phyloP scores from a whole-genome alignment of 2,797 vertebrate species.

The Bradypodion ventrale region DNA sequence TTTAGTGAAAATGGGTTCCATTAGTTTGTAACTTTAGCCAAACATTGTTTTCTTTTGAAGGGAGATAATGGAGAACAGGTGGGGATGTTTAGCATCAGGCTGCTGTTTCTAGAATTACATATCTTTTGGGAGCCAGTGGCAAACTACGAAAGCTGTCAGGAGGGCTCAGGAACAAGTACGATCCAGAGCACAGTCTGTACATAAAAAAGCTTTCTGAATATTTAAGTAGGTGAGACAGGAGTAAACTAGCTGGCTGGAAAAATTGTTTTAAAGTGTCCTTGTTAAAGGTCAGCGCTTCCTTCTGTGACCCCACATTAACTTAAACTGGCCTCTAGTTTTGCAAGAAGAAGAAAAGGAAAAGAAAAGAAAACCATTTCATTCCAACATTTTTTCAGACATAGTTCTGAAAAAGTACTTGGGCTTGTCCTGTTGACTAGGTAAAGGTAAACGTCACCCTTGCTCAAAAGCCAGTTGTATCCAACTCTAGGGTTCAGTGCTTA shows the following conservation, averaged over 20 bases:
- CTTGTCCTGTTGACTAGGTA: slow-evolving; percentile 20
- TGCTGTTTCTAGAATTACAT: slow-evolving; percentile 79
- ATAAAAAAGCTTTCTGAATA: slow-evolving; percentile 71
- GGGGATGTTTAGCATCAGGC: slow-evolving; percentile 72
- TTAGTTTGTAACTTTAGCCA: slow-evolving; percentile 74
- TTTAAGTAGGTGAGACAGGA: slow-evolving; percentile 73
- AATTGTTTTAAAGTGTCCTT: slow-evolving; percentile 59
- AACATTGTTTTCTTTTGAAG: slow-evolving; percentile 77
- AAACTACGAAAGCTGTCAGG: slow-evolving; percentile 73
- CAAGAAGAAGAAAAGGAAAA: background rate
- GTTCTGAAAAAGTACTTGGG: background rate
- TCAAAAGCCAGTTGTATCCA: too few relatives aligned
- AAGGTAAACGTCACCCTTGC: slow-evolving; percentile 27
- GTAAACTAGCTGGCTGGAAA: slow-evolving; percentile 59
- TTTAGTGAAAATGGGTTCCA: slow-evolving; percentile 76
- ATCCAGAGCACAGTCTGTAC: slow-evolving; percentile 65
- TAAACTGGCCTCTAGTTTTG: slow-evolving; percentile 61
- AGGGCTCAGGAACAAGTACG: slow-evolving; percentile 66
- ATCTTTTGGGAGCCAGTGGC: slow-evolving; percentile 72
- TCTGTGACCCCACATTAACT: slow-evolving; percentile 69
- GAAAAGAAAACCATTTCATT: slow-evolving; percentile 62
- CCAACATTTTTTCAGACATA: slow-evolving; percentile 67
- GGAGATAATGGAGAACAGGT: slow-evolving; percentile 75
- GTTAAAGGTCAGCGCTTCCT: slow-evolving; percentile 63
- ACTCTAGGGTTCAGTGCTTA: too few relatives aligned